Conservation (phyloP, 2,113 vertebrate genomes). For the Spilogale gracilis region DNA sequence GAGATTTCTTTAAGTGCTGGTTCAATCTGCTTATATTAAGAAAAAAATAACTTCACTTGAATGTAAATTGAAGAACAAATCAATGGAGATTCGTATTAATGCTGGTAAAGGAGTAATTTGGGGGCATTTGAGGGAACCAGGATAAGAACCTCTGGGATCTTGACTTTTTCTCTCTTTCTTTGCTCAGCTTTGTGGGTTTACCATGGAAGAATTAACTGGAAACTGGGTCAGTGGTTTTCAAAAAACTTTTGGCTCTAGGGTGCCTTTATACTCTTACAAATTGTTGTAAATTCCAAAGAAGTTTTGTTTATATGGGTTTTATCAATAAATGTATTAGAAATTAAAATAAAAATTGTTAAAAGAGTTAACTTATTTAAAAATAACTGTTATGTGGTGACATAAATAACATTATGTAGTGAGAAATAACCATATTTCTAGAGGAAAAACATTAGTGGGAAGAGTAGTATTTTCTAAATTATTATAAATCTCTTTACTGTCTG, state of each 20-base stretch:
- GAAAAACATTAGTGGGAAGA: neutral
- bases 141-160: neutral
- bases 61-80: constrained; percentile 56
- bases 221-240: neutral
- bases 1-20: neutral
- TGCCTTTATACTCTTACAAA: neutral
- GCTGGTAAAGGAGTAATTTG: constrained; percentile 14
- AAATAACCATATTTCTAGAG: neutral
- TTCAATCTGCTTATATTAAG: constrained; percentile 5
- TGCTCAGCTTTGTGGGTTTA: neutral
- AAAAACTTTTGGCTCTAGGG: neutral
- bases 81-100: constrained; percentile 8
- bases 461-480: neutral
- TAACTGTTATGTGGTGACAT: neutral
- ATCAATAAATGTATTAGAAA: neutral
- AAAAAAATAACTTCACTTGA: constrained; percentile 33
- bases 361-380: constrained; percentile 33
- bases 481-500: neutral
- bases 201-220: neutral
- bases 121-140: neutral
- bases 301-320: neutral
- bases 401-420: neutral
- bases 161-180: neutral
- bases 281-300: neutral
- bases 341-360: constrained; percentile 35